Evolutionary conservation across 2,797 vertebrate genomes (phyloP), one percentile per base, ranked within the genome.

Genomic region (Gobionotothen gibberifrons): DNA sequence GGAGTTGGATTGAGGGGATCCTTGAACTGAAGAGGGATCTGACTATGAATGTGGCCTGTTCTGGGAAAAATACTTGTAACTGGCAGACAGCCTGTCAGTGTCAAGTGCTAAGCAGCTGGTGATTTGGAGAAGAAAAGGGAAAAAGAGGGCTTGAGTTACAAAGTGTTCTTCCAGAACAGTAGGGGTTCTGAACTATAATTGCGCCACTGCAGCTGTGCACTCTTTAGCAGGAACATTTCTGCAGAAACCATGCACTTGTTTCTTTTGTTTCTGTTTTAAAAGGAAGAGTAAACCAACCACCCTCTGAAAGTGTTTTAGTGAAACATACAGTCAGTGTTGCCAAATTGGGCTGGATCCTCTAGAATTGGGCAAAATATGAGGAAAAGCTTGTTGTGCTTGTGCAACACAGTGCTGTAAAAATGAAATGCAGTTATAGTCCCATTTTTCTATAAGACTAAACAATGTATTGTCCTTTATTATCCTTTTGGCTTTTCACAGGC

Each of bases 141-240:
- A 79, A 74, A 79, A 73, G 49, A 64, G 9, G 29, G 43, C 58
- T 87, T 64, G 60, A 69, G 52, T 82, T 72, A 77, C 82, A 84
- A 72, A 74, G 74, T 82, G 74, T 86, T 81, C 63, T 59, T 85
- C 59, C 57, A 71, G 66, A 69, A 61, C 83, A 72, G 71, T 9
- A n/a, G 78, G 72, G 59, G 73, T 32, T n/a, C 51, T 84, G 86
- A 85, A 75, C 87, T 44, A 5, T 66, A 39, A 72, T 64, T 75
- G 79, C 19, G 52, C 64, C 56, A 15, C 48, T 68, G 76, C 82
- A 88, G 86, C 84, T 90, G 86, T 66, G 56, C 42, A 47, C 72
- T 71, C 59, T 49, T 65, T 5, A 69, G 72, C 46, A 12, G 60
- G 29, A 26, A 72, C 40, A 67, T 51, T 46, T 74, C 60, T 59